Evolutionary conservation across 2,113 vertebrate species (phyloP).

Genomic region (Rynchops niger): DNA sequence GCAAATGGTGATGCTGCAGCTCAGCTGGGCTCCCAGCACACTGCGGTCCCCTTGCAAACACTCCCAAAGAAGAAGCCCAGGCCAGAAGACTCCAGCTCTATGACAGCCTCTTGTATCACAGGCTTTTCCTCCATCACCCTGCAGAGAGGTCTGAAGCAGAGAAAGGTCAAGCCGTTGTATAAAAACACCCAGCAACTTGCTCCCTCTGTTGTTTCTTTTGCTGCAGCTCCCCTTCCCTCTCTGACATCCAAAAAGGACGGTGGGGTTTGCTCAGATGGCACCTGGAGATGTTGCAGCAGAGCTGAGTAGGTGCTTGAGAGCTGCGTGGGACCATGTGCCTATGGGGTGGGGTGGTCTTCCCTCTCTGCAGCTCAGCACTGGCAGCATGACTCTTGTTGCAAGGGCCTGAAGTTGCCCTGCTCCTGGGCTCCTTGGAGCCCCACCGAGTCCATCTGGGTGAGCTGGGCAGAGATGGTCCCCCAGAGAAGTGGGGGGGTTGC

Average conservation of each 20-base stretch:
- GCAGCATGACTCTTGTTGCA: not conserved
- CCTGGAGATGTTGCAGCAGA: not conserved
- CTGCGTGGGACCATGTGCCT: rapidly evolving
- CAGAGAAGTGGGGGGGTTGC: not conserved
- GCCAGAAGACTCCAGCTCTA: not conserved
- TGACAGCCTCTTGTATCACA: not conserved
- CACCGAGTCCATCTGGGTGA: not conserved
- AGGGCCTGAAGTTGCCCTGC: not conserved
- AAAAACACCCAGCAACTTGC: not conserved
- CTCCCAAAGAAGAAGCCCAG: rapidly evolving
- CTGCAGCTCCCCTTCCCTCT: not conserved
- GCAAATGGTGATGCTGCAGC: not conserved
- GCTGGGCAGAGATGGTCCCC: too few relatives aligned
- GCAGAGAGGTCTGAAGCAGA: not conserved
- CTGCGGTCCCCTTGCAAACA: not conserved
- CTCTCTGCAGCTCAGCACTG: not conserved
- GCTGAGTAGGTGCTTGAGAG: not conserved
- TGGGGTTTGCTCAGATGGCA: not conserved
- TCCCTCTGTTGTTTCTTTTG: not conserved
- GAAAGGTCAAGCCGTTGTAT: not conserved
- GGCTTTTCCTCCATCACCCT: not conserved
- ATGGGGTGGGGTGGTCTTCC: not conserved
- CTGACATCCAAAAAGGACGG: not conserved
- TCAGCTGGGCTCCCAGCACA: rapidly evolving
- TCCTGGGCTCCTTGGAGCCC: not conserved